Base-by-base conservation (phyloP, 2,797 vertebrate genomes). In the Etheostoma nigrum region DNA sequence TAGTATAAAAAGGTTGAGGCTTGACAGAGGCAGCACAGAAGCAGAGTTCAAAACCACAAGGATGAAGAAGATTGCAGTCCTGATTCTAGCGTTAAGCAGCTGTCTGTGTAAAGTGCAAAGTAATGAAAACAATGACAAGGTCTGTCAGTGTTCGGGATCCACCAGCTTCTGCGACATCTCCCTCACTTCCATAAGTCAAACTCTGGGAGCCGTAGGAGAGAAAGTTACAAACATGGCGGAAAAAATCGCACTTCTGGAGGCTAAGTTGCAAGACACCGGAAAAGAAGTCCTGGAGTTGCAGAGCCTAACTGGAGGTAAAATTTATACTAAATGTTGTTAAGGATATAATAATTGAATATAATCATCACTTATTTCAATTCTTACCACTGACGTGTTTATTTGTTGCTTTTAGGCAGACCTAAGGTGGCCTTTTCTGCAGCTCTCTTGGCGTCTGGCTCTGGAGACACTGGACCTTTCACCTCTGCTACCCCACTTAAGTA, bases 391-490 rank as follows among this genome's bases (percentile, higher is more conserved):
- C 59, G 11, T 62, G 18, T 66, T 66, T 68, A 36, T 69, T 58
- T 75, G 2, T 7, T 69, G 3, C 13, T 52, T 23, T 45, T 52
- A 90, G 84, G 73, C 1, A 18, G 1, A 21, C 67, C 79, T 18
- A 62, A 36, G 45, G 83, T 87, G 59, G 88, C 88, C 21, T 89
- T 92, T 78, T 89, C 89, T 45, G 86, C 85, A 40, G 21, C 85
- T 72, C 87, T 92, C 8, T 42, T 9, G 21, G 72, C 85, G 0
- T 78, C 82, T 61, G 86, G 74, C 5, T 5, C 1, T 52, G 90
- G 88, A 66, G 11, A 89, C 55, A 80, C 1, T 7, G 90, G 88
- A 23, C 85, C 85, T 27, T 89, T 88, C 49, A 67, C 7, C 47
- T 62, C 60, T 44, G 30, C 6, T 40, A 85, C 63, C 2, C 59